These are phyloP conservation scores for Cuculus canorus DNA, from an alignment of 2,797 vertebrate species.

Conservation along the genomic window DNA sequence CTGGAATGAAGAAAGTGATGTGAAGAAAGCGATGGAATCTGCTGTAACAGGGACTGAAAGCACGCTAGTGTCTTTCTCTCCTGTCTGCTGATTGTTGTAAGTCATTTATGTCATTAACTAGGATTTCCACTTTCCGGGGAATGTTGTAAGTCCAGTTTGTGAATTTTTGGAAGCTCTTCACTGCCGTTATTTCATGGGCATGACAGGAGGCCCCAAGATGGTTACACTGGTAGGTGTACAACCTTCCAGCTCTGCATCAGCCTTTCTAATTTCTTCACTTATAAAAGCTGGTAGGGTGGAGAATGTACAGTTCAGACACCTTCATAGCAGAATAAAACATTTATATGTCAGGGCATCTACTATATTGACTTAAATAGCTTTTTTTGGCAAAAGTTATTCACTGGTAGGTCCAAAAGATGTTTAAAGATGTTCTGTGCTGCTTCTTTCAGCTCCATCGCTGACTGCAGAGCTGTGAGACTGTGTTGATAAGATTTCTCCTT, in stretches of 20 bases:
- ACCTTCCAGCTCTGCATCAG: conserved; percentile 11
- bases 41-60: not conserved
- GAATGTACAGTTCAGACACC: conserved; percentile 70
- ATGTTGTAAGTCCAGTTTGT: not conserved
- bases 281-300: conserved; percentile 72
- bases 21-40: not conserved
- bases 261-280: conserved; percentile 72
- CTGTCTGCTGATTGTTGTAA: not conserved
- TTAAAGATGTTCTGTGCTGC: conserved; percentile 63
- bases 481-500: conserved; percentile 10
- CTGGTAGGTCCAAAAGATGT: conserved; percentile 71
- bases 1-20: not conserved
- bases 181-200: not conserved
- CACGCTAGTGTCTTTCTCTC: not conserved
- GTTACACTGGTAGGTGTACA: not conserved
- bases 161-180: not conserved
- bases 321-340: conserved; percentile 70
- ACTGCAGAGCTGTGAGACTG: conserved; percentile 17
- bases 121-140: not conserved
- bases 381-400: conserved; percentile 81
- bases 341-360: conserved; percentile 74
- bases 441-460: conserved; percentile 55
- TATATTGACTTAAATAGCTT: conserved; percentile 83
- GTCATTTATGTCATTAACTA: not conserved
- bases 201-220: not conserved